Evolutionary conservation across 1,140 invertebrate genomes (phyloP), one percentile per base, ranked within the genome.

Genomic region (Drosophila rufa): DNA sequence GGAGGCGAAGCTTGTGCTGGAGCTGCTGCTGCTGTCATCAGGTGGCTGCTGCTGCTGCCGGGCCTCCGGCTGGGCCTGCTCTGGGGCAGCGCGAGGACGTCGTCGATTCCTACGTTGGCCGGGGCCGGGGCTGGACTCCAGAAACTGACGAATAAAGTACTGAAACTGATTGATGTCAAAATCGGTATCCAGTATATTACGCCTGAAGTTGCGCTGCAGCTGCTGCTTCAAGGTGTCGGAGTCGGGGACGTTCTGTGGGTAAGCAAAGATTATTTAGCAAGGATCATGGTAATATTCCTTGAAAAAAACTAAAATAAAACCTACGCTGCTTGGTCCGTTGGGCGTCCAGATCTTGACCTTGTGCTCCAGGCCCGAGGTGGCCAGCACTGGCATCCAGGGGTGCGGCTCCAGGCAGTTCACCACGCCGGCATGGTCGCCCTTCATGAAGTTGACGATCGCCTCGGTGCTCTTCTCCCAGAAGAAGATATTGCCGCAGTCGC

Each of bases 321-420:
- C 48, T 76, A 92, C 92, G 4, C 25, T 82, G 68, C 96, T 94
- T 70, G 94, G 94, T 0, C 67, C 80, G 6, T 75, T 95, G 6
- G 98, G 98, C 19, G 96, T 94, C 98, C 98, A 99, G 50, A 99
- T 96, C 94, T 99, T 99, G 4, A 99, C 95, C 92, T 98, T 97
- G 84, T 96, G 95, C 93, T 99, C 98, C 4, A 99, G 93, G 4
- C 98, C 92, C 14, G 91, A 92, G 9, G 98, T 98, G 4, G 97
- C 98, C 73, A 99, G 93, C 48, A 98, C 94, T 14, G 98, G 98
- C 82, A 96, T 95, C 77, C 95, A 94, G 1, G 98, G 98, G 94
- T 99, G 98, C 9, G 97, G 96, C 91, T 99, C 98, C 75, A 99
- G 93, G 75, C 96, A 97, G 94, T 99, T 99, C 1, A 98, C 98